Evolutionary conservation across 2,113 vertebrate genomes (phyloP).

Genomic region (Orthonyx spaldingii): DNA sequence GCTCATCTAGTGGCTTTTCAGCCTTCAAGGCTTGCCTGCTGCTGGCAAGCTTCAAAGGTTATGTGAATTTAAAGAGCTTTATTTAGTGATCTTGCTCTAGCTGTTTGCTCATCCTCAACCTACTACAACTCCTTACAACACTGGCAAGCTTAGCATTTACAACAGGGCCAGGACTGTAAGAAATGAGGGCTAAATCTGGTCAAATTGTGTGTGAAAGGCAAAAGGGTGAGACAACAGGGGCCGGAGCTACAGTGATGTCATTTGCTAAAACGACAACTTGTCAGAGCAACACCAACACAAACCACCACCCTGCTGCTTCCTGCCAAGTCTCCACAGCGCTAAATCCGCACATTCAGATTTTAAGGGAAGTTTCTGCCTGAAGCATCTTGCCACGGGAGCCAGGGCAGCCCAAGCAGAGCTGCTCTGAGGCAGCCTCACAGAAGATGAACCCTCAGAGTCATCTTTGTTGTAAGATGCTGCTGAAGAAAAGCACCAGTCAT

Average conservation of each 20-base stretch:
- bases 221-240: neutral
- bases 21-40: neutral
- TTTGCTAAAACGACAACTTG: neutral
- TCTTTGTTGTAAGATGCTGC: neutral
- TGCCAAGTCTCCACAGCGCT: neutral
- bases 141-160: neutral
- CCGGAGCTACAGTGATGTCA: neutral
- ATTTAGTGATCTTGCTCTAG: neutral
- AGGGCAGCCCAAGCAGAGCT: neutral
- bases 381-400: neutral
- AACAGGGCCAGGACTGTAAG: neutral
- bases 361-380: neutral
- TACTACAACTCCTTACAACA: neutral
- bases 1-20: neutral
- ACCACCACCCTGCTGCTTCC: neutral
- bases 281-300: neutral
- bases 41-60: slow-evolving; percentile 19
- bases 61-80: slow-evolving; percentile 3
- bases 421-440: neutral
- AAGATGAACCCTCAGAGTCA: neutral
- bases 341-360: neutral
- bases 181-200: neutral
- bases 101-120: neutral
- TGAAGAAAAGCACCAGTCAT: neutral
- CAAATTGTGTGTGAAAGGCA: neutral